Evolutionary conservation across 2,888 invertebrate species (phyloP).

Genomic region (Harpalus rufipes): DNA sequence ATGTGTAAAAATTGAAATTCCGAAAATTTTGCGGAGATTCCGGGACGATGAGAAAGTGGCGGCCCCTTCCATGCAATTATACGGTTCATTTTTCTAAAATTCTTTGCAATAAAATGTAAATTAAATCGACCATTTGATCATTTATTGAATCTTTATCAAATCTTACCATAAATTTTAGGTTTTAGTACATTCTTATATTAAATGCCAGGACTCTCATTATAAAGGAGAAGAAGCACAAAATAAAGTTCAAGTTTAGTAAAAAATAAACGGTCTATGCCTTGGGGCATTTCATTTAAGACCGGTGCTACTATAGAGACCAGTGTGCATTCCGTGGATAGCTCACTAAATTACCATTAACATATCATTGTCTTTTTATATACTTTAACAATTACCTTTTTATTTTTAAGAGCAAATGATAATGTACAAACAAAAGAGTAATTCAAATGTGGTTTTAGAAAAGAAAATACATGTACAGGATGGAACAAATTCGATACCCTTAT

Average conservation of each 20-base stretch:
- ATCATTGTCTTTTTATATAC: conserved; percentile 6
- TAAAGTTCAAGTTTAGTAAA: conserved; percentile 4
- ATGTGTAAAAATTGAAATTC: too few relatives aligned
- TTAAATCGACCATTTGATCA: conserved; percentile 1
- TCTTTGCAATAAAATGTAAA: not conserved
- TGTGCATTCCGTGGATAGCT: not conserved
- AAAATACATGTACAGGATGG: not conserved
- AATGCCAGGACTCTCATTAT: conserved; percentile 8
- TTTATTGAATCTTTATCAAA: conserved; percentile 7
- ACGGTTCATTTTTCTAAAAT: too few relatives aligned
- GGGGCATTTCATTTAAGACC: conserved; percentile 28
- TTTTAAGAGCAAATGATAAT: not conserved
- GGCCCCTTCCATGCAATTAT: too few relatives aligned
- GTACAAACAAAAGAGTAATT: not conserved
- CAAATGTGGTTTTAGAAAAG: not conserved
- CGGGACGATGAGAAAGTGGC: too few relatives aligned
- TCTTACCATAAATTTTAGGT: conserved; percentile 30
- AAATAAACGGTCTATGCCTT: conserved; percentile 46
- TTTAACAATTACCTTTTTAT: not conserved
- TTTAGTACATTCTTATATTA: conserved; percentile 15
- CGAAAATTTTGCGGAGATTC: too few relatives aligned
- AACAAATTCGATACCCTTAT: not conserved
- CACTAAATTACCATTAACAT: conserved; percentile 4
- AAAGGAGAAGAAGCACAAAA: conserved; percentile 21
- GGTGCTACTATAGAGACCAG: conserved; percentile 39